A percentile compares a stretch with the other conserved stretches of the same genome.
Conservation (phyloP, 2,797 vertebrate species). For the Acestrorhynchus altus region DNA sequence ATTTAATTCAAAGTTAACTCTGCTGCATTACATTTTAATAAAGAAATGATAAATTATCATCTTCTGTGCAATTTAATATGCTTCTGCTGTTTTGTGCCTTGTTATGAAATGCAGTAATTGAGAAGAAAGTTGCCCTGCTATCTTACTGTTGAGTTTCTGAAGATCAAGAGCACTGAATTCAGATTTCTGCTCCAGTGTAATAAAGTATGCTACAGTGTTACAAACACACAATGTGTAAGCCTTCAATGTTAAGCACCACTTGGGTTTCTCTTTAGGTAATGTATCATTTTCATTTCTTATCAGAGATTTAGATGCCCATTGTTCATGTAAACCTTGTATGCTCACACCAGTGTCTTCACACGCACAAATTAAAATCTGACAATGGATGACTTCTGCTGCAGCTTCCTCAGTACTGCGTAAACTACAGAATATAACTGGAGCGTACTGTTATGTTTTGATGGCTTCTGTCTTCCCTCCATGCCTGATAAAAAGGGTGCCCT, state of each 20-base stretch:
- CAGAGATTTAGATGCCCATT: neutral
- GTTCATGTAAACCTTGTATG: neutral
- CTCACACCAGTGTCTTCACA: neutral
- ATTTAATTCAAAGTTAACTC: conserved; percentile 84
- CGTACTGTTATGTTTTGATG: neutral
- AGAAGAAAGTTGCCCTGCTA: conserved; percentile 55
- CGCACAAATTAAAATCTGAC: no score
- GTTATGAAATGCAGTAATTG: conserved; percentile 50
- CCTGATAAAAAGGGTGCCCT: conserved; percentile 8
- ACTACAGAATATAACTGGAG: neutral
- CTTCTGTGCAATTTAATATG: conserved; percentile 75
- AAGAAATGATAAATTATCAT: conserved; percentile 81
- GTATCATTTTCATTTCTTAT: neutral
- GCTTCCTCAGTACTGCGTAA: no score
- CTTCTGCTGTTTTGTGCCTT: conserved; percentile 64
- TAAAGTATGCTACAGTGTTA: conserved; percentile 67
- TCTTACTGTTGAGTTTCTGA: conserved; percentile 59
- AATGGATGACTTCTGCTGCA: neutral
- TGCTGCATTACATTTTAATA: conserved; percentile 82
- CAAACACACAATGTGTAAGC: conserved; percentile 71
- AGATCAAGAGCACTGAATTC: conserved; percentile 73
- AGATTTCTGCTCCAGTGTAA: conserved; percentile 69
- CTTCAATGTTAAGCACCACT: conserved; percentile 60
- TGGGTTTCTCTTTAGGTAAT: neutral
- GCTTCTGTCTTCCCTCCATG: conserved; percentile 11